Evolutionary conservation across 2,888 invertebrate genomes (phyloP), one percentile per base, ranked within the genome.

Genomic region (Lutraria lutraria): DNA sequence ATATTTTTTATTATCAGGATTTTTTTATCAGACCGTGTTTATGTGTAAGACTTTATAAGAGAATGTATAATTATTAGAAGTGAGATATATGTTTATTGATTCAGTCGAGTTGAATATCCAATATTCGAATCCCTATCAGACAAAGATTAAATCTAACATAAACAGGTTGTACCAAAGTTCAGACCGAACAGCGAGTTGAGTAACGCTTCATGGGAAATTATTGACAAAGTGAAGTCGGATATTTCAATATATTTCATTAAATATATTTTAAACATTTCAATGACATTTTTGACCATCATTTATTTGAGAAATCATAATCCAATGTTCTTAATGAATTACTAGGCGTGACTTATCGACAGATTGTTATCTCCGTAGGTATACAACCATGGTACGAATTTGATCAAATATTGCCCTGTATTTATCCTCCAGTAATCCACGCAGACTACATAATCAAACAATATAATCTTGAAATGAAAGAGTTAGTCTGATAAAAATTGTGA

Each of bases 381-480:
- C 76, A 25, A 76, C 76, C 76, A 76, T 76, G 19, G 76, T 76
- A 34, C 76, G 76, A 25, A 76, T 31, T 79, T 72, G 83, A 90
- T 90, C 88, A 83, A 72, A 83, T 86, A 90, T 90, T 83, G 21
- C 87, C 81, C 31, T 80, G 86, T 72, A 63, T 87, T 87, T 83
- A 63, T 79, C 85, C 88, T 81, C 79, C 87, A 76, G 72, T 90
- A 88, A 86, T 90, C 83, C 88, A 52, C 56, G 72, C 54, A 85
- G 83, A 85, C 87, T 84, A 88, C 88, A 90, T 88, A 84, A 86
- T 79, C 31, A 79, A 84, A 89, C 89, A 87, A 56, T 34, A 82
- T 87, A 85, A 89, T 89, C 89, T 85, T 29, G 12, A 25, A 29
- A 60, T 68, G 86, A 87, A 60, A 88, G 90, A 88, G 86, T 90